Conservation (phyloP, 2,888 invertebrate species). For the Harpalus rufipes region DNA sequence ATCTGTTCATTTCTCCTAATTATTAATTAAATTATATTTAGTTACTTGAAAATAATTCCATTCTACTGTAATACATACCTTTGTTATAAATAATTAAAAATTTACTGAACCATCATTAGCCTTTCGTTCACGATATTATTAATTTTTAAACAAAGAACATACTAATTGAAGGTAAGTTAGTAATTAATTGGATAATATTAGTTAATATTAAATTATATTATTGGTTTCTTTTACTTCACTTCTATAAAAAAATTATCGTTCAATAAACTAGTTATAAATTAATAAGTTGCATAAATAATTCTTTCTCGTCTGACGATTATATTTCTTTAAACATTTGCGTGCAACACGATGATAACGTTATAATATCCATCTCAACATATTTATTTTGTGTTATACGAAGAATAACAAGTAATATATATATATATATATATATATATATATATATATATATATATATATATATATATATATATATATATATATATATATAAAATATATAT, state of each 20-base stretch:
- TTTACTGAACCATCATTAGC: constrained; percentile 34
- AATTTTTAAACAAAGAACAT: constrained; percentile 47
- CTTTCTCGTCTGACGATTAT: constrained; percentile 9
- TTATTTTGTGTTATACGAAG: not conserved
- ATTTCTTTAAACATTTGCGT: constrained; percentile 38
- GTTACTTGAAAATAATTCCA: constrained; percentile 34
- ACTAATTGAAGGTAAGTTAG: constrained; percentile 46
- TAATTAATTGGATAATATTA: constrained; percentile 18
- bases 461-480: too few relatives aligned
- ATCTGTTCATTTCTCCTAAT: constrained; percentile 22
- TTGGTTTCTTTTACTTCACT: constrained; percentile 35
- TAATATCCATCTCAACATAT: not conserved
- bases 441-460: too few relatives aligned
- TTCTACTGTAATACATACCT: constrained; percentile 39
- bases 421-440: too few relatives aligned
- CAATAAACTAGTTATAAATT: constrained; percentile 48
- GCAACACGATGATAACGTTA: constrained; percentile 10
- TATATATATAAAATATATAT: too few relatives aligned
- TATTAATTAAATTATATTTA: constrained; percentile 29
- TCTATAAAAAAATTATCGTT: constrained; percentile 42
- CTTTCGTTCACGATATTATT: constrained; percentile 36
- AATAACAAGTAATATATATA: not conserved
- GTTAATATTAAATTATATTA: constrained; percentile 54
- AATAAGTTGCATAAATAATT: constrained; percentile 20
- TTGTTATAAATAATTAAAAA: constrained; percentile 57